Percentiles rank a stretch among this genome's conserved stretches.
phyloP scores from a whole-genome alignment of 2,888 invertebrate species.

The Phlogophora meticulosa region DNA sequence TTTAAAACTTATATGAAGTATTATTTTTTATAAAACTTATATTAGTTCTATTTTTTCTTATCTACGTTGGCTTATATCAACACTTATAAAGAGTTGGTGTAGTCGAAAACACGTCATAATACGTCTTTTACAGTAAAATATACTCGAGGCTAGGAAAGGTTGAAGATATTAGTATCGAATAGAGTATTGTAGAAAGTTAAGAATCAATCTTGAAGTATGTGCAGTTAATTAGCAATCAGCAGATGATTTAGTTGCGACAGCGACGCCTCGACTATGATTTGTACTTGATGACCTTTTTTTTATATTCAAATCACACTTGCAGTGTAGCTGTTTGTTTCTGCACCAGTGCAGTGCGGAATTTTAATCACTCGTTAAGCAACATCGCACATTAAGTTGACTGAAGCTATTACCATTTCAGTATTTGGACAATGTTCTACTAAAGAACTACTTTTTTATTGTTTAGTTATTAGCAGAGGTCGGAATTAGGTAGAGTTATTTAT shows the following conservation, averaged over 20 bases:
- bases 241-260: slow-evolving; percentile 52
- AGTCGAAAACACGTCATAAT: slow-evolving; percentile 35
- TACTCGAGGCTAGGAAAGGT: slow-evolving; percentile 29
- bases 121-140: slow-evolving; percentile 34
- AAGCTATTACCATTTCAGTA: slow-evolving; percentile 64
- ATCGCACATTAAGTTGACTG: slow-evolving; percentile 47
- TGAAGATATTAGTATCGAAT: slow-evolving; percentile 31
- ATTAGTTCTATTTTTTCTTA: slow-evolving; percentile 47
- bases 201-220: slow-evolving; percentile 23
- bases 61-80: slow-evolving; percentile 26
- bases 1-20: slow-evolving; percentile 41
- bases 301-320: slow-evolving; percentile 58
- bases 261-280: slow-evolving; percentile 47
- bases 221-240: slow-evolving; percentile 60
- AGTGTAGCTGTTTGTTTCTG: slow-evolving; percentile 50
- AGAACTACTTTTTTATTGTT: slow-evolving; percentile 53
- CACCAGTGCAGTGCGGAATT: slow-evolving; percentile 58
- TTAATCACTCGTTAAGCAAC: slow-evolving; percentile 64
- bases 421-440: slow-evolving; percentile 52
- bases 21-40: slow-evolving; percentile 59
- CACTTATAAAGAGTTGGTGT: slow-evolving; percentile 40
- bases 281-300: slow-evolving; percentile 51
- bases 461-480: too few relatives aligned
- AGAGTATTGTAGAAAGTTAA: slow-evolving; percentile 41
- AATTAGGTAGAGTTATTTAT: too few relatives aligned